These are phyloP conservation scores for Isoperla grammatica DNA, from an alignment of 2,888 invertebrate species.

Conservation along the genomic window DNA sequence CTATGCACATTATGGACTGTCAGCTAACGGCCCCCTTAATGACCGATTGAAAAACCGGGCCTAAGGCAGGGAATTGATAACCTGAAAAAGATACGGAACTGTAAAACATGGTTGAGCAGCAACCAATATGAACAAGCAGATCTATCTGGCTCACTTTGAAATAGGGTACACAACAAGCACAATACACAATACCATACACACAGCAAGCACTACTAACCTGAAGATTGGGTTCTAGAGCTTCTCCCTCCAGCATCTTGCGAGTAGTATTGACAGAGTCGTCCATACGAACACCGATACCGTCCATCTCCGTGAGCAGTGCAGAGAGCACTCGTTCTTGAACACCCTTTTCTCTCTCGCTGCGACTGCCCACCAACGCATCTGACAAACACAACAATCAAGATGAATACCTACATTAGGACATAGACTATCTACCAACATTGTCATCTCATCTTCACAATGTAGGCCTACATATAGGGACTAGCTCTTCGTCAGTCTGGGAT, in stretches of 20 bases:
- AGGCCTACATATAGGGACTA: no score
- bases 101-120: no score
- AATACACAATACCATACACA: no score
- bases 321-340: conserved; percentile 56
- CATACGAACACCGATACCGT: conserved; percentile 50
- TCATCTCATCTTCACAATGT: neutral
- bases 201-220: conserved; percentile 1
- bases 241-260: conserved; percentile 5
- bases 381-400: conserved; percentile 33
- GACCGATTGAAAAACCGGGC: no score
- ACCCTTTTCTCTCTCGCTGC: conserved; percentile 41
- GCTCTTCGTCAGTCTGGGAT: no score
- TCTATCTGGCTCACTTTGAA: no score
- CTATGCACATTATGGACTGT: no score
- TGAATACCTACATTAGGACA: neutral
- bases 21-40: no score
- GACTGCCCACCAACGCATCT: conserved; percentile 48
- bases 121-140: no score
- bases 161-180: no score
- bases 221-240: neutral
- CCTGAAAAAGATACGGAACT: no score
- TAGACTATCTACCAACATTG: neutral
- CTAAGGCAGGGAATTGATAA: no score
- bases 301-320: conserved; percentile 59
- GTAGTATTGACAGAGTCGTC: conserved; percentile 17